phyloP scores from a whole-genome alignment of 2,888 invertebrate species.

The Gymnocheta viridis region DNA sequence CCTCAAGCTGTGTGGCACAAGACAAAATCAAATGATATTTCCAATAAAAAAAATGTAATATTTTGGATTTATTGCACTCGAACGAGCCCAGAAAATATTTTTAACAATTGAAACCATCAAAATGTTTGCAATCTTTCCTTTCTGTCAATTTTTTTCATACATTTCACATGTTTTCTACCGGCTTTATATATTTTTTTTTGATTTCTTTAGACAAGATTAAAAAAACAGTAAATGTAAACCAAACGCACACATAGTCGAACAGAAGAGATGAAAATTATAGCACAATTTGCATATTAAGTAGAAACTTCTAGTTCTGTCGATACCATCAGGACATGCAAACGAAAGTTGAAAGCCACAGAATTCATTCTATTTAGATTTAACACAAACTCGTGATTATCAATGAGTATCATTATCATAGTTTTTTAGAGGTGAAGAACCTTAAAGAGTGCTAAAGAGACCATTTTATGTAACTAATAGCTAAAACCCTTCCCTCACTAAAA shows the following conservation, averaged over 20 bases:
- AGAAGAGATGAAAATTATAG: slow-evolving; percentile 19
- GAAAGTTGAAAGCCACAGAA: neutral
- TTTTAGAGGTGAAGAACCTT: too few species aligned
- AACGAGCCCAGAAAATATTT: slow-evolving; percentile 30
- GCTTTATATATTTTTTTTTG: slow-evolving; percentile 46
- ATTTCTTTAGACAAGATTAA: slow-evolving; percentile 7
- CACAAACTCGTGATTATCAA: too few species aligned
- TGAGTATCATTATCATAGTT: too few species aligned
- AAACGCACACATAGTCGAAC: slow-evolving; percentile 15
- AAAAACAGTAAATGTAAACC: slow-evolving; percentile 15
- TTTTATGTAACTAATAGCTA: too few species aligned
- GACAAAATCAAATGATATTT: slow-evolving; percentile 22
- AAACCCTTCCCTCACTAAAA: too few species aligned
- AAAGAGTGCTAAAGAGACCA: too few species aligned
- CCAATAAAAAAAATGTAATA: slow-evolving; percentile 5
- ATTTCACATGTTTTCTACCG: slow-evolving; percentile 50
- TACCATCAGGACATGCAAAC: too few species aligned
- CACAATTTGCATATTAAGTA: neutral
- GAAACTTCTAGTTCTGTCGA: too few species aligned
- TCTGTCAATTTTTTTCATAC: neutral
- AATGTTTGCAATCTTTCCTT: slow-evolving; percentile 41
- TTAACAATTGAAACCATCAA: slow-evolving; percentile 35
- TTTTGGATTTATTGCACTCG: slow-evolving; percentile 35
- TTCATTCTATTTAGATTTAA: neutral
- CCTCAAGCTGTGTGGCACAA: slow-evolving; percentile 53